A percentile compares a stretch with the other conserved stretches of the same genome.
Evolutionary conservation across 2,113 vertebrate species (phyloP).

Genomic region (Clupea harengus): DNA sequence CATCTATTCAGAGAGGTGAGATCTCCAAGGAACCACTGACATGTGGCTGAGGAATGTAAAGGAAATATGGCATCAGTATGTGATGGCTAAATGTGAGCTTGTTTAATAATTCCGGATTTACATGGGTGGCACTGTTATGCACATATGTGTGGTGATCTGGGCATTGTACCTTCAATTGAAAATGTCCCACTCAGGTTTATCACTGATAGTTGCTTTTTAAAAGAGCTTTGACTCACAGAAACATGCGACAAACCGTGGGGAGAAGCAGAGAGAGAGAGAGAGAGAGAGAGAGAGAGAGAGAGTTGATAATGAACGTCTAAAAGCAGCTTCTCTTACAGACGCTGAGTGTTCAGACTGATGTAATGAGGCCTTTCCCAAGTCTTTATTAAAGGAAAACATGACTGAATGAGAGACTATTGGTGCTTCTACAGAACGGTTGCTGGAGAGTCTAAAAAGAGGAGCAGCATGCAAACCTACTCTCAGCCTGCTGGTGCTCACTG

Average conservation of each 20-base stretch:
- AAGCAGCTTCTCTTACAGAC: not conserved
- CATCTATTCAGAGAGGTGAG: not conserved
- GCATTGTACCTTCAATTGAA: not conserved
- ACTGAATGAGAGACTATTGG: not conserved
- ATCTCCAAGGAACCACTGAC: not conserved
- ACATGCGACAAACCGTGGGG: not conserved
- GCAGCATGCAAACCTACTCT: not conserved
- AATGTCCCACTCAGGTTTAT: not conserved
- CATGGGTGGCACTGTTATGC: not conserved
- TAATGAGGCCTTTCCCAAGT: not conserved
- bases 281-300: constrained; percentile 7
- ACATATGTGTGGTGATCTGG: not conserved
- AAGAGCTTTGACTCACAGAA: not conserved
- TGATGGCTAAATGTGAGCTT: not conserved
- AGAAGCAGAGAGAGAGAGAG: not conserved
- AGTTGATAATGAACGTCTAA: not conserved
- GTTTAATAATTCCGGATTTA: not conserved
- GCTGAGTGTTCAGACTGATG: not conserved
- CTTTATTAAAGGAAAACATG: not conserved
- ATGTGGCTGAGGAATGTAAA: not conserved
- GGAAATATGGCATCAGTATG: not conserved
- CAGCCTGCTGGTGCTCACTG: not conserved
- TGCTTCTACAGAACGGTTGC: not conserved
- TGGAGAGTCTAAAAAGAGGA: not conserved
- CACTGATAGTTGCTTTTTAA: not conserved